Evolutionary conservation across 2,888 invertebrate species (phyloP).

Genomic region (Athalia circularis): DNA sequence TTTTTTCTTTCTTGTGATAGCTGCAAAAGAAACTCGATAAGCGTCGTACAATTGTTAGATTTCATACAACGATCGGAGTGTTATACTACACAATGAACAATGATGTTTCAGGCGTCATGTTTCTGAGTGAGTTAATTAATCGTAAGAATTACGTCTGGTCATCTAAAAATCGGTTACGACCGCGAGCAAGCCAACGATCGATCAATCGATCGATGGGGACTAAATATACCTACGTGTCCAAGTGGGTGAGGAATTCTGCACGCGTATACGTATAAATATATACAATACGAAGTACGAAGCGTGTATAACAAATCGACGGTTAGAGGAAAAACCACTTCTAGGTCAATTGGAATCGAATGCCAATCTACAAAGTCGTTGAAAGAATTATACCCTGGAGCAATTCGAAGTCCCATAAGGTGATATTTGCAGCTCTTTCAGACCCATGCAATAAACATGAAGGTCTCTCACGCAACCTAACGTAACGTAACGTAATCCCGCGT

Average conservation of each 20-base stretch:
- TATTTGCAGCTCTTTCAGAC: slow-evolving; percentile 18
- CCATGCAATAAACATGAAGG: background rate
- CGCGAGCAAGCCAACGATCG: background rate
- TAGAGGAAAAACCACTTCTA: slow-evolving; percentile 14
- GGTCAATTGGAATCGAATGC: slow-evolving; percentile 40
- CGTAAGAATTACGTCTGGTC: background rate
- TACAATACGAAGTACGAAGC: background rate
- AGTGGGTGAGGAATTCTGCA: background rate
- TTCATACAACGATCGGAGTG: background rate
- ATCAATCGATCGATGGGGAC: background rate
- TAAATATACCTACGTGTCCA: background rate
- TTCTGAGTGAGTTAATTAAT: slow-evolving; percentile 19
- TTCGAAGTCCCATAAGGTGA: slow-evolving; percentile 29
- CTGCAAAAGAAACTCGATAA: background rate
- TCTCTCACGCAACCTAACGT: slow-evolving; percentile 25
- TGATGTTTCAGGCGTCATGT: slow-evolving; percentile 7
- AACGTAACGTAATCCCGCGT: slow-evolving; percentile 4
- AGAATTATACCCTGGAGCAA: slow-evolving; percentile 21
- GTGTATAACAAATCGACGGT: slow-evolving; percentile 14
- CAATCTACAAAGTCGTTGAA: slow-evolving; percentile 26
- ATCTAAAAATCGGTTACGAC: slow-evolving; percentile 22
- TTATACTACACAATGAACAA: slow-evolving; percentile 17
- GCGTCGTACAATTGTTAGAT: background rate
- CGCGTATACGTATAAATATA: background rate
- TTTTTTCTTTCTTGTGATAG: no score